Percentiles rank a stretch among this genome's conserved stretches.
Conservation (phyloP, 2,888 invertebrate genomes). For the Cerceris ruficornis region DNA sequence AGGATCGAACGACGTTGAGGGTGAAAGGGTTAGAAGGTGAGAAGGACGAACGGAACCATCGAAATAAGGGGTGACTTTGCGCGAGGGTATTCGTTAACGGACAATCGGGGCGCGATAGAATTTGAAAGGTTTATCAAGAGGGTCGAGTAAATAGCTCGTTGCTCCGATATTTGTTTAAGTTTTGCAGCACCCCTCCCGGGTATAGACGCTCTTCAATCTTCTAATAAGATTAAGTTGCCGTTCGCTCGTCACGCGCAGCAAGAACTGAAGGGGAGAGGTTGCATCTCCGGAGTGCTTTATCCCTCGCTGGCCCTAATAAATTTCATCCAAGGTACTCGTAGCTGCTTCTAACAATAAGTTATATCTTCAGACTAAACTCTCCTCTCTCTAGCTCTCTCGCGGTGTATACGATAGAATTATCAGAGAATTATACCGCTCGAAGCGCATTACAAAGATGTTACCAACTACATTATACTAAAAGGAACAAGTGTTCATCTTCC, state of each 20-base stretch:
- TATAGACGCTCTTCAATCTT: slow-evolving; percentile 59
- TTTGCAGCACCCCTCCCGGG: slow-evolving; percentile 27
- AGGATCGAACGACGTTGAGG: neutral
- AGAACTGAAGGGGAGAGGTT: slow-evolving; percentile 16
- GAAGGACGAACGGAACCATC: neutral
- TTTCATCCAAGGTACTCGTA: slow-evolving; percentile 25
- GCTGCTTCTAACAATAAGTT: neutral
- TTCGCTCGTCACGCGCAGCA: slow-evolving; percentile 25
- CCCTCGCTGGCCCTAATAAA: slow-evolving; percentile 50
- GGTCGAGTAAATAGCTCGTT: slow-evolving; percentile 19
- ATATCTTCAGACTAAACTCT: too few relatives aligned
- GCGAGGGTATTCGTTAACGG: neutral
- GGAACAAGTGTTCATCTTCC: too few relatives aligned
- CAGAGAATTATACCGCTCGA: too few relatives aligned
- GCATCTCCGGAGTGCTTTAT: slow-evolving; percentile 49
- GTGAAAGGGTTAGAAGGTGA: neutral
- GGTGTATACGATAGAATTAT: neutral
- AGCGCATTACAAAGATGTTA: too few relatives aligned
- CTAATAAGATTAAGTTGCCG: slow-evolving; percentile 65
- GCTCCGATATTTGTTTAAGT: slow-evolving; percentile 45
- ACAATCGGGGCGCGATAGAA: slow-evolving; percentile 7
- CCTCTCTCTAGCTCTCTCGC: neutral
- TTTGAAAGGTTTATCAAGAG: slow-evolving; percentile 33
- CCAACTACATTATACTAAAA: too few relatives aligned
- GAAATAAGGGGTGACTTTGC: neutral